Evolutionary conservation across 2,797 vertebrate genomes (phyloP), one percentile per base, ranked within the genome.

Genomic region (Arnoldichthys spilopterus): DNA sequence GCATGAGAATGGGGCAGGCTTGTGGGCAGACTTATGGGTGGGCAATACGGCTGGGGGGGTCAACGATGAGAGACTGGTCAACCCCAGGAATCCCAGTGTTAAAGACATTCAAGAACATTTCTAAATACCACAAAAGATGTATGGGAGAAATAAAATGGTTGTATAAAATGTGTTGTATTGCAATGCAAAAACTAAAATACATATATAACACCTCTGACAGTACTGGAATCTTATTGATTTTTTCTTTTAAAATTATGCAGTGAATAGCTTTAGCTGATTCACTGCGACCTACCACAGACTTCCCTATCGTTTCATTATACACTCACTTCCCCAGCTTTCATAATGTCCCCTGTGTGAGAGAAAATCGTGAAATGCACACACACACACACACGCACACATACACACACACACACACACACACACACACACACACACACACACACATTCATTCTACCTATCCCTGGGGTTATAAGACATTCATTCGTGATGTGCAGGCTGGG

Each of bases 381-480:
- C 49, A 53, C 0, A 5, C 11, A n/a, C 47, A 2, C 24, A 6
- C 63, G 43, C 37, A 66, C 11, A 11, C 56, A 3, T 30, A 11
- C 61, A 11, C 59, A 22, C 72, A 32, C 13, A 43, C 16, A 4
- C 72, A 4, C 47, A 8, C 68, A 12, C 45, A 24, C 66, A 24
- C 59, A 11, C 28, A 16, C 28, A n/a, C 58, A 47, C 72, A 18
- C 58, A 47, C 72, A 20, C 72, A 30, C 72, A 49, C 54, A 73
- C 61, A 40, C 62, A 20, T 37, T 28, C 34, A 85, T 85, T 86
- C 84, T 81, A 30, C 30, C 28, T 6, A 62, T 91, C 91, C 87
- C 91, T 62, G 34, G 89, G 89, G 91, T 86, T 76, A 88, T 88
- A 87, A 90, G 86, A 88, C 86, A 92, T 91, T 87, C 88, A 85